Conservation (phyloP, 2,888 invertebrate species). For the Ephialtes manifestator region DNA sequence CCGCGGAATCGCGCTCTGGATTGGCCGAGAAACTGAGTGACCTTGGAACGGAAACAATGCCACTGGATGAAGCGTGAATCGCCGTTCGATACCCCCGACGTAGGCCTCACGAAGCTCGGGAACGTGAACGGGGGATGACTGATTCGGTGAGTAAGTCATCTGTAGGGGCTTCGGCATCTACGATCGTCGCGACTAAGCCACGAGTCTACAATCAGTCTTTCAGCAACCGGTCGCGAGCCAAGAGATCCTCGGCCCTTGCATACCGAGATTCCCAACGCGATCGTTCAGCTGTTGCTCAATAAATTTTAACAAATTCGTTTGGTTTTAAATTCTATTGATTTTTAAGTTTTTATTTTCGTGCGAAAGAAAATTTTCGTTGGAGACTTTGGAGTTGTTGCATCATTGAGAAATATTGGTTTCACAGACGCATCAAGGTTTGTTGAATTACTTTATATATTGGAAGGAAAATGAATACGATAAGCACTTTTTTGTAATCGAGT, state of each 20-base stretch:
- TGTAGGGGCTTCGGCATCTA: conserved; percentile 11
- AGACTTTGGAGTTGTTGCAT: not conserved
- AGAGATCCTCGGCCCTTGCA: not conserved
- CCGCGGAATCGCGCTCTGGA: not conserved
- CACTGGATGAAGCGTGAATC: conserved; percentile 27
- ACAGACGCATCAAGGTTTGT: conserved; percentile 5
- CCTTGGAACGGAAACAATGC: conserved; percentile 52
- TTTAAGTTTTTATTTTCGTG: not conserved
- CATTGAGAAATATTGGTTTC: not conserved
- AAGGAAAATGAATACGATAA: not conserved
- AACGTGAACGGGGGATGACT: conserved; percentile 40
- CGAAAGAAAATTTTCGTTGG: not conserved
- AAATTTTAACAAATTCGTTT: not conserved
- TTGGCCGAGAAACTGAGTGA: conserved; percentile 37
- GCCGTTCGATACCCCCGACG: conserved; percentile 13
- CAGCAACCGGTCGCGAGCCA: conserved; percentile 52
- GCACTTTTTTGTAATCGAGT: not conserved
- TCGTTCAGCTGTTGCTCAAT: not conserved
- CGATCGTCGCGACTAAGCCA: conserved; percentile 24
- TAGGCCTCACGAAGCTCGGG: not conserved
- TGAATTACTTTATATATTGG: not conserved
- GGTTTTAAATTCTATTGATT: not conserved
- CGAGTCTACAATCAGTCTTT: conserved; percentile 53
- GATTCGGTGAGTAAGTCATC: conserved; percentile 32
- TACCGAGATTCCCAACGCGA: not conserved